Base-by-base conservation (phyloP, 1,140 invertebrate genomes). In the Drosophila lacteicornis region DNA sequence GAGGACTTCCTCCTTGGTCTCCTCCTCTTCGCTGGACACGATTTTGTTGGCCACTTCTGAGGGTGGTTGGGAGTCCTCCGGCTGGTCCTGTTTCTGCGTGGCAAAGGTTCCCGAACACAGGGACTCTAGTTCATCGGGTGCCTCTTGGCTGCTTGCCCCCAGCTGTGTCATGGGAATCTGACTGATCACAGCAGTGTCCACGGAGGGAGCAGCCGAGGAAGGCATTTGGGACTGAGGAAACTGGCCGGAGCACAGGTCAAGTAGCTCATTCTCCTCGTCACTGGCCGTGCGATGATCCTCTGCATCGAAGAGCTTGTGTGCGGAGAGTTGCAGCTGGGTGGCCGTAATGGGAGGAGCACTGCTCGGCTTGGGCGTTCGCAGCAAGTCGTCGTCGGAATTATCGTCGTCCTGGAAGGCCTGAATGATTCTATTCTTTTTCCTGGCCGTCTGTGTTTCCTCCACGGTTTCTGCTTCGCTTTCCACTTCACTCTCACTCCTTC, bases 201-300 rank as follows among this genome's bases (percentile, higher is more conserved):
- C 45, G 0, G 65, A 45, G 6, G 80, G 55, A 13, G 78, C 78
- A 2, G 58, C 40, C 12, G 80, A 66, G 25, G 76, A 74, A 4
- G 11, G 11, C 27, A 58, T 59, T 36, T 85, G 75, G 6, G 85
- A 51, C n/a, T 83, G 80, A 0, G 83, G 87, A 11, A 94, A 94
- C 74, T 91, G 93, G 2, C 94, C 94, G 0, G 94, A 94, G 82
- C 94, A 95, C n/a, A 94, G 75, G 8, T 91, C 92, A 12, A 94
- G 75, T 12, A 94, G 71, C 50, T 95, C 94, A 12, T 94, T 93
- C 11, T 94, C 93, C 61, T 93, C 93, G 0, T 93, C 88, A 55
- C 91, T 92, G 30, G 75, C 86, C 33, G 93, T 93, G 30, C 84
- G 75, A 22, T 71, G 62, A 22, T 68, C 38, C 58, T 86, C 81